Conservation (phyloP, 2,113 vertebrate species). For the Zosterops hypoxanthus region DNA sequence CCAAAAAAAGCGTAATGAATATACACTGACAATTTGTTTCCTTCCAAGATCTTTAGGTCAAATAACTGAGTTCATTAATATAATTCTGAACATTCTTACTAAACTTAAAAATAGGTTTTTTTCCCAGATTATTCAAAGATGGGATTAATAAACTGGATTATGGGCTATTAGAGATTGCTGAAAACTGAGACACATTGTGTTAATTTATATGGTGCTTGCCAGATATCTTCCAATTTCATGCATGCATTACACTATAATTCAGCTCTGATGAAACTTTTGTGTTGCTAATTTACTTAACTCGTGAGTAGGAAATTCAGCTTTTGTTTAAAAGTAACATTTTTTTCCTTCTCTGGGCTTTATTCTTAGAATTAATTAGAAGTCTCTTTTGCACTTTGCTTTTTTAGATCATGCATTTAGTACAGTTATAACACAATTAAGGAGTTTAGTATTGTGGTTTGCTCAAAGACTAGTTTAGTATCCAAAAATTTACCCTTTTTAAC, state of each 20-base stretch:
- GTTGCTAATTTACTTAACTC: neutral
- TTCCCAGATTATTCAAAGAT: neutral
- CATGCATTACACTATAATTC: neutral
- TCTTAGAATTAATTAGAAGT: neutral
- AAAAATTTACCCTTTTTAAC: neutral
- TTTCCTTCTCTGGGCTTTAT: neutral
- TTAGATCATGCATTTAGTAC: neutral
- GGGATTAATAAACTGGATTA: constrained; percentile 61
- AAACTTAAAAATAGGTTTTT: neutral
- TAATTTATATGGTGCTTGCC: neutral
- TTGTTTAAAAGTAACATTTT: neutral
- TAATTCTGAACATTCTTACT: neutral
- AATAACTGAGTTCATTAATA: neutral
- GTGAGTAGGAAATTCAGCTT: neutral
- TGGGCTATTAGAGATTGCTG: constrained; percentile 65
- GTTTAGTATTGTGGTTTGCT: neutral
- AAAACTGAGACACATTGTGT: constrained; percentile 56
- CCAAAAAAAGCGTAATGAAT: neutral
- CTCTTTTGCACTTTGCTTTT: neutral
- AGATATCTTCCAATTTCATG: neutral
- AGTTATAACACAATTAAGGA: neutral
- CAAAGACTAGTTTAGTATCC: neutral
- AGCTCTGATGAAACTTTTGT: neutral
- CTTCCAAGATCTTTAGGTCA: neutral
- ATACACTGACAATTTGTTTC: neutral